Evolutionary conservation across 2,113 vertebrate species (phyloP), one percentile per base, ranked within the genome.

Genomic region (Indicator maculatus): DNA sequence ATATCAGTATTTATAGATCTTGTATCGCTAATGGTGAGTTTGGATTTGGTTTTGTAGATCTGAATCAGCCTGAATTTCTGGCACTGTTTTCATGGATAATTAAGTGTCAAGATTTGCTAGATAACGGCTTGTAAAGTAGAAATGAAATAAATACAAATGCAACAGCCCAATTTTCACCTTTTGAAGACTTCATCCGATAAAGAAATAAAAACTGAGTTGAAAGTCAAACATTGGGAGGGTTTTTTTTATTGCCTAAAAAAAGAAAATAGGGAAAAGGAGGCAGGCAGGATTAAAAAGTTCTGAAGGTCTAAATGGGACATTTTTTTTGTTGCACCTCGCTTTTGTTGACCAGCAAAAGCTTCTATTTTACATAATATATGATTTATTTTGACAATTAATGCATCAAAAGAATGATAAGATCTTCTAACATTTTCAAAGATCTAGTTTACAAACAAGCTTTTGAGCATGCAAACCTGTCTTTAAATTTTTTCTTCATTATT

Each of bases 101-200:
- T 66, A 78, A 55, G 11, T 75, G 26, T 19, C n/a, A 83, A 86
- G 69, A 88, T 69, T 61, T 61, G 56, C 30, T 77, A 67, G 55
- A 71, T 93, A 86, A 83, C 5, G 38, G 26, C 10, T 80, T 71
- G 31, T 61, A 86, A 89, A 89, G 74, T 56, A 70, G 26, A 89
- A 89, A 83, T 28, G 7, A 93, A 93, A 89, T 44, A 94, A 83
- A 60, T 33, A 15, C 4, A 45, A 16, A 19, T 81, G 9, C 45
- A 92, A 16, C 10, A 73, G 8, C 12, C 19, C 1, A 21, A 71
- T 90, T 88, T 77, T 7, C 44, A 39, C n/a, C 6, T 67, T 92
- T 95, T 82, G 39, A 70, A 64, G 28, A 31, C n/a, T 93, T 78
- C 65, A 71, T 67, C 72, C 86, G 84, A 92, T 89, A 74, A 90